These are phyloP conservation scores for Psettodes erumei DNA, from an alignment of 2,113 vertebrate species.

Conservation along the genomic window DNA sequence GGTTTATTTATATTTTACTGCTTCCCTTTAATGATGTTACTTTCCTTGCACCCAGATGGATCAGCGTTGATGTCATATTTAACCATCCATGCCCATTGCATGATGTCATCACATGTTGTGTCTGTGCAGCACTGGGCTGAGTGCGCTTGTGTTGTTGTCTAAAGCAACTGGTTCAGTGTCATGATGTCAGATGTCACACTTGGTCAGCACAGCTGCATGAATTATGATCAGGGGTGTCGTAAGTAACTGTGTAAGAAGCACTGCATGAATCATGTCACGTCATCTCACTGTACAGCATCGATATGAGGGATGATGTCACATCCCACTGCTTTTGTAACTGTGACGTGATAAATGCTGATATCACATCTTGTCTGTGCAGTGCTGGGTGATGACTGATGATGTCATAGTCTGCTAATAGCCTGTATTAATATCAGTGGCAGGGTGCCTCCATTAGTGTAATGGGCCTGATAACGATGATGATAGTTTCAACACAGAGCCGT, in stretches of 20 bases:
- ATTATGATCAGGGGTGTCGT: neutral
- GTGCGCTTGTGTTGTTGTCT: neutral
- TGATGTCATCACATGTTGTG: neutral
- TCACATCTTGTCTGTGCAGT: conserved; percentile 8
- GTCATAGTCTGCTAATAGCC: conserved; percentile 77
- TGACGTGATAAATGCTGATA: conserved; percentile 44
- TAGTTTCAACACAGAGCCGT: conserved; percentile 70
- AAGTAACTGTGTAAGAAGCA: neutral
- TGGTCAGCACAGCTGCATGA: rapidly evolving
- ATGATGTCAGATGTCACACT: neutral
- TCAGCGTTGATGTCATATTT: neutral
- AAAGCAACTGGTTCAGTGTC: neutral
- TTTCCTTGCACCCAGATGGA: too few species aligned
- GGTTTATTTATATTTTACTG: too few species aligned
- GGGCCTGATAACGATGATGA: conserved; percentile 82
- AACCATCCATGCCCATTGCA: too few species aligned
- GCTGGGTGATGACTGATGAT: conserved; percentile 76
- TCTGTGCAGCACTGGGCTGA: neutral
- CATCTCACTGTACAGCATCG: neutral
- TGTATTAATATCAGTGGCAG: conserved; percentile 76
- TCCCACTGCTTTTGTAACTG: conserved; percentile 4
- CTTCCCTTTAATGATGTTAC: too few species aligned
- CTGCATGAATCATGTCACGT: neutral
- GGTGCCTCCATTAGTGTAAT: conserved; percentile 82
- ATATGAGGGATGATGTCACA: conserved; percentile 36